phyloP scores from a whole-genome alignment of 1,140 invertebrate species.

The Apis dorsata region DNA sequence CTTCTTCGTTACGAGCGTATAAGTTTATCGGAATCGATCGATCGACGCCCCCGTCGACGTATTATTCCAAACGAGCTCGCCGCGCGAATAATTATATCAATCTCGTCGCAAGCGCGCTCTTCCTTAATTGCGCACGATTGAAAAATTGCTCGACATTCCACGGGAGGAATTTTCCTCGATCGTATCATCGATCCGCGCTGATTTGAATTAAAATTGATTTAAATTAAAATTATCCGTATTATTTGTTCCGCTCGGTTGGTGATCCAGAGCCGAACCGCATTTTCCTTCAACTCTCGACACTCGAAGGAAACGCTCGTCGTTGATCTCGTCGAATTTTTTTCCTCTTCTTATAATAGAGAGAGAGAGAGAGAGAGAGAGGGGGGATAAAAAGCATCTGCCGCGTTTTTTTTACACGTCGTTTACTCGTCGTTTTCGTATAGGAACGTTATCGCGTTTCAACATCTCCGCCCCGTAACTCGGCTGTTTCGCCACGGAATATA shows the following conservation, averaged over 20 bases:
- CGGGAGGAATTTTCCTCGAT: constrained; percentile 1
- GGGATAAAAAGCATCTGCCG: too few relatives aligned
- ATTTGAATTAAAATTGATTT: constrained; percentile 41
- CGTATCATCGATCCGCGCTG: not conserved
- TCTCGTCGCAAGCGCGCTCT: constrained; percentile 29
- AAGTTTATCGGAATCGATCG: constrained; percentile 40
- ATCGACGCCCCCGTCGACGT: constrained; percentile 32
- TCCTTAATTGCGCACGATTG: constrained; percentile 21
- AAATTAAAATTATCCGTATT: constrained; percentile 24
- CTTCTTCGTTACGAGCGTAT: too few relatives aligned
- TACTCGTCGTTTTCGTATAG: not conserved
- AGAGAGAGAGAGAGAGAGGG: too few relatives aligned
- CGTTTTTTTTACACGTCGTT: too few relatives aligned
- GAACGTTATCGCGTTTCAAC: not conserved
- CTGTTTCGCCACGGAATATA: constrained; percentile 22
- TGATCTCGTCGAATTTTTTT: too few relatives aligned
- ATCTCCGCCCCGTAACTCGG: not conserved
- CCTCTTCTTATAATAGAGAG: too few relatives aligned
- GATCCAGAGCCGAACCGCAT: not conserved
- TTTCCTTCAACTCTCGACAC: not conserved
- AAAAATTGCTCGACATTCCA: constrained; percentile 28
- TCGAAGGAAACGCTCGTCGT: too few relatives aligned
- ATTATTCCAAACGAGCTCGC: constrained; percentile 47
- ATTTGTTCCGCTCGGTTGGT: constrained; percentile 16
- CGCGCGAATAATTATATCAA: constrained; percentile 38